Evolutionary conservation across 2,888 invertebrate species (phyloP), one percentile per base, ranked within the genome.

Genomic region (Hyles lineata): DNA sequence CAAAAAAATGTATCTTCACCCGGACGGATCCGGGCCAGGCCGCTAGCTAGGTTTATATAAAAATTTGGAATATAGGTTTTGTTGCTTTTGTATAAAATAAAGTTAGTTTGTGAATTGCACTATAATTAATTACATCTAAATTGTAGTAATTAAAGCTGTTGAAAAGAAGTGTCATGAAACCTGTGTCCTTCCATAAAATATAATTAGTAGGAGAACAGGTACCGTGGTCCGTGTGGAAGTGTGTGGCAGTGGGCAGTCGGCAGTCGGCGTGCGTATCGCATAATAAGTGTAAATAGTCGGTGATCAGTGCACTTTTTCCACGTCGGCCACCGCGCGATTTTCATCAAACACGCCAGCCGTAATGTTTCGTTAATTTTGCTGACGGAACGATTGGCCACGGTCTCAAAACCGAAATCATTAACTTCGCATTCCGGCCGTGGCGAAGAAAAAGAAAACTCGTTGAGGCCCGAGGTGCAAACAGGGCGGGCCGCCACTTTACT

Each of bases 401-500:
- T 90, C 84, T 85, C 88, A 85, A 89, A 90, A 87, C 82, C 85
- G 84, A 88, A 88, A 86, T 87, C 90, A 92, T 92, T 92, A 92
- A 90, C 85, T 89, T 89, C 83, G 86, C 88, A 92, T 92, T 91
- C 90, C 88, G 79, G 75, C 82, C 78, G 79, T 82, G 81, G 80
- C 78, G 76, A 77, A 85, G 84, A 87, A 89, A 90, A 88, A 88
- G 86, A 88, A 86, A 87, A 87, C 81, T 81, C 35, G 29, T 55
- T 55, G 52, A 59, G 62, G 70, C 72, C 72, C 55, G 89, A 90
- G 90, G 91, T 90, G 90, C 88, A 89, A 92, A 91, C 90, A 90
- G 92, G 93, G 93, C 93, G 93, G 92, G 89, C 89, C 89, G 81
- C 84, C 83, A 87, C 89, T 89, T 90, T 88, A 88, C 89, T 80